Base-by-base conservation (phyloP, 2,888 invertebrate genomes). In the Pharmacophagus antenor region DNA sequence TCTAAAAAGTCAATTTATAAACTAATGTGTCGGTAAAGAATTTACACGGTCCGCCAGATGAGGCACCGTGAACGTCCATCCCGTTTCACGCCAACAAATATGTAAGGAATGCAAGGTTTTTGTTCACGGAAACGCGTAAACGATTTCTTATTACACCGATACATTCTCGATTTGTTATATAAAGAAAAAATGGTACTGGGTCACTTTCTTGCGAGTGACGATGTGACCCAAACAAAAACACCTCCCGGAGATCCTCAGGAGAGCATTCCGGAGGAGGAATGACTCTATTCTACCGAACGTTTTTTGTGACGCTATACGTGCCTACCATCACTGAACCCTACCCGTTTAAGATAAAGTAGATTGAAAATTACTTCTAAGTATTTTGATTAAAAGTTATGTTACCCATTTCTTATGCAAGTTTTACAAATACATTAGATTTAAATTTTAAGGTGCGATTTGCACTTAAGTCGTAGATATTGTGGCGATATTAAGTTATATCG, bases 31-130 rank as follows among this genome's bases (percentile, higher is more conserved):
- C 56, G 58, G 53, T 47, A 74, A 79, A 79, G 78, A 84, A 84
- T 85, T 84, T 84, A 73, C 79, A 82, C 84, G 85, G 73, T 79
- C 72, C 61, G 68, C 67, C 68, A 64, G 65, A 67, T 69, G 74
- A 80, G 70, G 66, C 67, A 76, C 73, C 86, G 85, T 88, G 86
- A 84, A 83, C 74, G 74, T 70, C 69, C 79, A 70, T 77, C 75
- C 76, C 71, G 68, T 79, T 79, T 76, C 76, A 76, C 78, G 79
- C 70, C 62, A 53, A 56, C 69, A 70, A 69, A 68, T 80, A 85
- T 84, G 84, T 79, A 71, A 67, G 85, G 87, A 86, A 86, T 86
- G 82, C 70, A 64, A 64, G 65, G 84, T 87, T 87, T 88, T 86
- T 76, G 81, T 63, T 65, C 68, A 69, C 63, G 69, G 68, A 61